phyloP scores from a whole-genome alignment of 1,140 invertebrate species.

The Magallana gigas region DNA sequence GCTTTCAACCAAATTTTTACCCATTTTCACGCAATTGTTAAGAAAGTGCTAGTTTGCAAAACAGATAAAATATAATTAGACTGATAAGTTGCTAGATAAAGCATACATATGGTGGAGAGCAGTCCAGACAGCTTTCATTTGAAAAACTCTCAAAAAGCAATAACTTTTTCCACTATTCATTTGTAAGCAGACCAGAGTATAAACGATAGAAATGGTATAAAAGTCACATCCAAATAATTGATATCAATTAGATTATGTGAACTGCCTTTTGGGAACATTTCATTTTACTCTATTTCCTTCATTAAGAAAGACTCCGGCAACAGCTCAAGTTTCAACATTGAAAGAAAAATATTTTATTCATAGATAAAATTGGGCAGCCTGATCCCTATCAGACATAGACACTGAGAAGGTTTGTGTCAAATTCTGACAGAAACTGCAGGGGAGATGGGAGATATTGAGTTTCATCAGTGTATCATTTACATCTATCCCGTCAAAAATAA shows the following conservation, averaged over 20 bases:
- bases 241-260: background rate
- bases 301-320: background rate
- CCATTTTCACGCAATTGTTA: slow-evolving; percentile 12
- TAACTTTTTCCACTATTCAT: slow-evolving; percentile 13
- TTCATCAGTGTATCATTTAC: background rate
- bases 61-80: slow-evolving; percentile 31
- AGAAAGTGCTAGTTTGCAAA: slow-evolving; percentile 27
- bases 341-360: background rate
- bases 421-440: slow-evolving; percentile 11
- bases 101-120: background rate
- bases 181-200: slow-evolving; percentile 15
- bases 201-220: background rate
- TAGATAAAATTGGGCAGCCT: background rate
- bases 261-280: background rate
- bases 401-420: slow-evolving; percentile 15
- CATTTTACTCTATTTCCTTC: background rate
- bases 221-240: background rate
- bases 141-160: slow-evolving; percentile 27
- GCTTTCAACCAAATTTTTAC: slow-evolving; percentile 15
- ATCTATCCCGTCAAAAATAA: slow-evolving; percentile 17
- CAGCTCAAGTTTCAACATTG: background rate
- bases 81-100: background rate
- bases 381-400: background rate
- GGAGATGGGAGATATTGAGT: background rate
- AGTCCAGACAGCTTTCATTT: background rate